Evolutionary conservation across 1,140 invertebrate species (phyloP).

Genomic region (Lordiphosa clarofinis): DNA sequence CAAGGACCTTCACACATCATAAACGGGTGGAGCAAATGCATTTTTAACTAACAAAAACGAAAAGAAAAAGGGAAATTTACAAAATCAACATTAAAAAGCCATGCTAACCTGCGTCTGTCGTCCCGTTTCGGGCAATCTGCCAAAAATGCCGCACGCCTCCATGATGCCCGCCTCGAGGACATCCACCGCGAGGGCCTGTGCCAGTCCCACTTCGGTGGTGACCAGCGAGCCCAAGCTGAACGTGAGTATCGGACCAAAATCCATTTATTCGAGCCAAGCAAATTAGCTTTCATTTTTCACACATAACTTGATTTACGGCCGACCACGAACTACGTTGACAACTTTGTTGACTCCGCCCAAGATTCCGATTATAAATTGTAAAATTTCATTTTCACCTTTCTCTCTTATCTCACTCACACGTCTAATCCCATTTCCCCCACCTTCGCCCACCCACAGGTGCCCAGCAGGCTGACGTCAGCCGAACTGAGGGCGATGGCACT

Average conservation of each 20-base stretch:
- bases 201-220: constrained; percentile 36
- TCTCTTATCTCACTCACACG: constrained; percentile 20
- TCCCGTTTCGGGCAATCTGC: constrained; percentile 77
- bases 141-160: constrained; percentile 72
- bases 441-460: constrained; percentile 83
- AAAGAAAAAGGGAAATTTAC: constrained; percentile 2
- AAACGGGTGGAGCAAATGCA: constrained; percentile 29
- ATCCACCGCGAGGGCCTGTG: constrained; percentile 18
- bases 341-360: constrained; percentile 38
- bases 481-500: constrained; percentile 97
- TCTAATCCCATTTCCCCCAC: constrained; percentile 11
- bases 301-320: constrained; percentile 73
- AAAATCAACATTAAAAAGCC: background rate
- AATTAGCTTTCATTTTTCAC: constrained; percentile 70
- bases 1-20: constrained; percentile 9
- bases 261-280: constrained; percentile 45
- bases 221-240: constrained; percentile 75
- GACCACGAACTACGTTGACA: constrained; percentile 57
- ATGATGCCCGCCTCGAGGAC: constrained; percentile 60
- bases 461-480: constrained; percentile 92
- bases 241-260: constrained; percentile 60
- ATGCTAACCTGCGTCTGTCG: constrained; percentile 79
- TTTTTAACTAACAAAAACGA: constrained; percentile 33
- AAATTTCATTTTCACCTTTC: constrained; percentile 64
- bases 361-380: constrained; percentile 72